phyloP scores from a whole-genome alignment of 2,888 invertebrate genomes.

The Nysson spinosus region DNA sequence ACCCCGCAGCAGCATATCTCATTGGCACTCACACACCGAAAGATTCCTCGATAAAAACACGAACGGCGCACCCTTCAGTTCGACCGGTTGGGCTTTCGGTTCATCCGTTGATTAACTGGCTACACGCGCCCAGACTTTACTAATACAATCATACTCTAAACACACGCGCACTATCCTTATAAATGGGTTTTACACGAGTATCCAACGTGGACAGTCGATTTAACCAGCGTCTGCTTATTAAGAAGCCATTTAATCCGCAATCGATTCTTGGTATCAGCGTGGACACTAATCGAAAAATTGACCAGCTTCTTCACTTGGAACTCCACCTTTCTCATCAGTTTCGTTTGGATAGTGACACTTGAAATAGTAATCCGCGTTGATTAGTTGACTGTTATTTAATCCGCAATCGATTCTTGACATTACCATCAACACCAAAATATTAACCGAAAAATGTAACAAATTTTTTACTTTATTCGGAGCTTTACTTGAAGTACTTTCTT shows the following conservation, averaged over 20 bases:
- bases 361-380: too few species aligned
- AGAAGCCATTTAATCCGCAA: constrained; percentile 2
- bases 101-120: constrained; percentile 71
- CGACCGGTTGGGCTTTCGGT: constrained; percentile 63
- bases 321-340: too few species aligned
- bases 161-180: neutral
- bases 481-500: too few species aligned
- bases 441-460: too few species aligned
- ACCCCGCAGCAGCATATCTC: neutral
- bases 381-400: too few species aligned
- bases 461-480: too few species aligned
- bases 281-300: too few species aligned
- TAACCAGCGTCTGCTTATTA: too few species aligned
- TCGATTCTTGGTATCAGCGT: constrained; percentile 19
- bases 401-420: too few species aligned
- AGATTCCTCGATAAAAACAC: constrained; percentile 38
- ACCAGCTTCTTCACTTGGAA: too few species aligned
- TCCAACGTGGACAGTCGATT: neutral
- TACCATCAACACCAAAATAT: too few species aligned
- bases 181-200: neutral
- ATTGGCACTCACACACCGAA: constrained; percentile 9
- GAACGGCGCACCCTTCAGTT: constrained; percentile 58
- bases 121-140: constrained; percentile 52
- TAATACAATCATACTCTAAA: neutral
- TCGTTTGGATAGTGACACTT: too few species aligned